Base-by-base conservation (phyloP, 2,113 vertebrate species). In the Shinisaurus crocodilurus region DNA sequence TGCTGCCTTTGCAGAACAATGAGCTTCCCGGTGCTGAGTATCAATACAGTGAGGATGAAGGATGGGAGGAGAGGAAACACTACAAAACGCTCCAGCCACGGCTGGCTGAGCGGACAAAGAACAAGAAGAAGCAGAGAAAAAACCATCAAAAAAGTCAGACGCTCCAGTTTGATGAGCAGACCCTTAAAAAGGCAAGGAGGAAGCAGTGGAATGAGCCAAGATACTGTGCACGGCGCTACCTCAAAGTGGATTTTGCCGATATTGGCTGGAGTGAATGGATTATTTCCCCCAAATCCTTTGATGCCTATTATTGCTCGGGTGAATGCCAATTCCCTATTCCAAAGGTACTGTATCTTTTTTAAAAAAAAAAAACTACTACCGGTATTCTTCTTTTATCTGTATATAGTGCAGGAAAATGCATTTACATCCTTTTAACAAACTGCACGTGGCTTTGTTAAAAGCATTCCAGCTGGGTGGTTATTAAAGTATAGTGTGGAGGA, bases 261-360 rank as follows among this genome's bases (percentile, higher is more conserved):
- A 99, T 99, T 2, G 99, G 99, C 92, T 99, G 99, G 99, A 99
- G 97, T 0, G 98, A 99, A 89, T 99, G 99, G 99, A 99, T 99
- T 97, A 99, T 99, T 96, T 99, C 99, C 1, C 99, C 99, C 0
- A 99, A 99, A 93, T 99, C 99, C 3, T 99, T 99, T 0, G 99
- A 99, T 0, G 99, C 99, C 29, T 99, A 98, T 95, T 99, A 99
- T 90, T 99, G 99, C 94, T 98, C 99, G 0, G 99, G 99, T 83
- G 98, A 98, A 54, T 99, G 99, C 96, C 99, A 99, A n/a, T 99
- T 99, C 95, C 99, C 99, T 23, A 99, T 99, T 98, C 98, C 98
- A 67, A 99, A 99, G 99, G 99, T 99, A 97, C 0, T 0, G 25
- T 82, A 69, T 0, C 32, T 16, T 9, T 72, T 89, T 50, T 50